Evolutionary conservation across 1,140 invertebrate species (phyloP), one percentile per base, ranked within the genome.

Genomic region (Pseudomyrmex cubaensis): DNA sequence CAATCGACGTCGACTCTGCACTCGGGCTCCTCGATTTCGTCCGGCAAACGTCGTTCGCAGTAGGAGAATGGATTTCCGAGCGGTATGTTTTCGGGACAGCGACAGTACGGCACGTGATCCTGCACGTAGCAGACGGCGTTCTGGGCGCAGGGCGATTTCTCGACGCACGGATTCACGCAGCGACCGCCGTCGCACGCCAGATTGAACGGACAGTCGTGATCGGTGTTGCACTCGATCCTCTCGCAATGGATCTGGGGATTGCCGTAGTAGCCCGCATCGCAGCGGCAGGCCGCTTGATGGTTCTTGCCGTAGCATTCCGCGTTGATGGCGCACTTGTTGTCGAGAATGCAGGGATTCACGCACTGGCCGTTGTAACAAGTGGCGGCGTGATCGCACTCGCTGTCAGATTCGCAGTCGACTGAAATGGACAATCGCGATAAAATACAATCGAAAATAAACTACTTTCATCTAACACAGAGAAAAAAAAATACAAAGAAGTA

Each of bases 281-380:
- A 98, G 89, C 95, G 95, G 89, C 98, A 98, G 22, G 96, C 95
- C 0, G 97, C 95, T 69, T 96, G 95, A 92, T 98, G 97, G 87
- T 96, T 96, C 25, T 96, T 95, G 4, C 97, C 97, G 76, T 95
- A 97, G 90, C 98, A 98, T 92, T 97, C 96, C 0, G 97, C 97
- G 87, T 97, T 98, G 46, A 96, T 95, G 0, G 97, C 96, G 90
- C 98, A 98, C 1, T 97, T 96, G 91, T 97, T 96, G 77, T 96
- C 95, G 4, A 98, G 89, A 1, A 97, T 93, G 88, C 97, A 98
- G 22, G 97, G 97, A 92, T 96, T 97, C 5, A 98, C 93, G 85
- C 97, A 98, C 88, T 97, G 97, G 0, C 96, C 96, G 88, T 98
- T 98, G 88, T 97, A 96, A 86, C 98, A 98, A 73, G 97, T 96